phyloP scores from a whole-genome alignment of 2,888 invertebrate genomes.

The Physocephala rufipes region DNA sequence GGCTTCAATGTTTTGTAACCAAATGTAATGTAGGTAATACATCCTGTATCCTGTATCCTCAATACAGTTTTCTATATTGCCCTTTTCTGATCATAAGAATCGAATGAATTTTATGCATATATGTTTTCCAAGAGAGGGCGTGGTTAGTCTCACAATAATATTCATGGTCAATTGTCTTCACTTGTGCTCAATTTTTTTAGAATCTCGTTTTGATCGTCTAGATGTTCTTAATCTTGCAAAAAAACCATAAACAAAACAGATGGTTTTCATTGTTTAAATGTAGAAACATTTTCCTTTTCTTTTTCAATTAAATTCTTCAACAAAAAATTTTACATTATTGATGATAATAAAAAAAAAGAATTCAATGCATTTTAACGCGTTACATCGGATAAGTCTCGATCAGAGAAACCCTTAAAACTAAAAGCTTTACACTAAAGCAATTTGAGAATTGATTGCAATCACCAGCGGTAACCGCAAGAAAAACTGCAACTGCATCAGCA shows the following conservation, averaged over 20 bases:
- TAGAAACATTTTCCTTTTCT: background rate
- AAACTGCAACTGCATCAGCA: background rate
- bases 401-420: slow-evolving; percentile 2
- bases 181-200: background rate
- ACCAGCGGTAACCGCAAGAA: slow-evolving; percentile 17
- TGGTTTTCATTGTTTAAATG: too few relatives aligned
- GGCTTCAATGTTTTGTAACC: too few relatives aligned
- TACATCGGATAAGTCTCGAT: background rate
- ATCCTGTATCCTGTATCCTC: too few relatives aligned
- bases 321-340: background rate
- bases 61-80: too few relatives aligned
- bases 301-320: background rate
- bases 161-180: background rate
- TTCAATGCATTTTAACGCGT: too few relatives aligned
- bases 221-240: too few relatives aligned
- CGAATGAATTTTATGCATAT: too few relatives aligned
- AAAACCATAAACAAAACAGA: too few relatives aligned
- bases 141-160: background rate
- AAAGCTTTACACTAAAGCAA: slow-evolving; percentile 1
- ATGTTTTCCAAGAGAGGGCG: too few relatives aligned
- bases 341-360: background rate
- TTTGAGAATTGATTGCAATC: slow-evolving; percentile 11
- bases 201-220: too few relatives aligned
- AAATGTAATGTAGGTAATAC: too few relatives aligned
- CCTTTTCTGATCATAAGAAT: too few relatives aligned